Evolutionary conservation across 2,797 vertebrate species (phyloP), one percentile per base, ranked within the genome.

Genomic region (Schizopygopsis pylzovi): DNA sequence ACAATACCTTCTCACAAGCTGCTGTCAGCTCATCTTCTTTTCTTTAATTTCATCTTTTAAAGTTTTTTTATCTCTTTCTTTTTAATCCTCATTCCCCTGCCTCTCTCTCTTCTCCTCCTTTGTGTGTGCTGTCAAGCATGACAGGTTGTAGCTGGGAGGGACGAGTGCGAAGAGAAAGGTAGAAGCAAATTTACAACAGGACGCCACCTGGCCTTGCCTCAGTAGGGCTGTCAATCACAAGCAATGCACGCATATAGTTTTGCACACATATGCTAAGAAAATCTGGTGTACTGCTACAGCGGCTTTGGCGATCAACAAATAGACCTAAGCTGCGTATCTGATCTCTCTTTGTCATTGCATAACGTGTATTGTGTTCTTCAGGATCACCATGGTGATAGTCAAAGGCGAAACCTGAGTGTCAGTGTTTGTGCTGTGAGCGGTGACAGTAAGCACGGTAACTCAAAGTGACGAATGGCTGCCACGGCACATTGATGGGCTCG

Each of bases 41-140:
- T 92, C 94, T 95, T 94, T 95, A 94, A 94, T 95, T 95, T 95
- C 93, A 94, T 94, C 93, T 94, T 93, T 94, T 94, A 94, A 95
- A 94, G 93, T 95, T 95, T 94, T 94, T 85, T 82, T 72, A 70
- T 84, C 85, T 80, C 93, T 94, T 91, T 85, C 87, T 84, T 76
- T 84, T 75, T 83, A 94, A 93, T 94, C 93, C 93, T 90, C 90
- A 84, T 91, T 92, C 92, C 92, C 92, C 92, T 93, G 91, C 91
- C 93, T 93, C 90, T 91, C 90, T 92, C 91, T 86, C 89, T 92
- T 93, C 93, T 90, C 91, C 92, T 92, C 92, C 83, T 95, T 95
- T 95, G 94, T 95, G 91, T 91, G 77, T 49, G 78, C 94, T 95
- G 94, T 95, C 94, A 94, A 91, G 93, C 89, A 84, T 95, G 94